Evolutionary conservation across 2,797 vertebrate genomes (phyloP), one percentile per base, ranked within the genome.

Genomic region (Taeniopygia guttata): DNA sequence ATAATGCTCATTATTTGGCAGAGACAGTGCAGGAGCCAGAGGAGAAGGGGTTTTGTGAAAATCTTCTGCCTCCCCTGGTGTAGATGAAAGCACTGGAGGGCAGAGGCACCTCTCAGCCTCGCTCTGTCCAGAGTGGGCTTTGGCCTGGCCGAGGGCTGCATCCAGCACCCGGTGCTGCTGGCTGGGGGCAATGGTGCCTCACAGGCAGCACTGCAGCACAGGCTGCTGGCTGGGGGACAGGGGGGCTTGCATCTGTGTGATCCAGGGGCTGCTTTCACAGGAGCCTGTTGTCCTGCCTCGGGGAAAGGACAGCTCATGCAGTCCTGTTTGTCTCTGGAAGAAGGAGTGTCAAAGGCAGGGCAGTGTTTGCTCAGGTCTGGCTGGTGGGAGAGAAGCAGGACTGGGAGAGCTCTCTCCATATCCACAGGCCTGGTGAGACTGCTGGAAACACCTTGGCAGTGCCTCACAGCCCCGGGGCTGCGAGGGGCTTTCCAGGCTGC

Each of bases 151-250:
- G 0, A 12, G 56, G 30, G 66, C 58, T 56, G 34, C 82, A 55
- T 70, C 26, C 1, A 0, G 7, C 2, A 0, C 38, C 23, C 4
- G 1, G 18, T 74, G 11, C 43, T 36, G 38, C 78, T 11, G 7
- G 4, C 27, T 7, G 0, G 1, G 26, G n/a, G 25, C n/a, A 17
- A 20, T 21, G 0, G 2, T 29, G n/a, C 73, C 68, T 40, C 17
- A 2, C 9, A 45, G 72, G 51, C n/a, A 52, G 1, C 0, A 0
- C 52, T n/a, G 55, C 30, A 56, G 30, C 46, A 27, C 56, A 22
- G 73, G 22, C 56, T n/a, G 2, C 6, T 27, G 34, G 27, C 51
- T 0, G 1, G 3, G 38, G 38, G 19, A 34, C 7, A 0, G n/a
- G n/a, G 11, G 3, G 1, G 11, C 21, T 74, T 34, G 55, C 22